Evolutionary conservation across 2,797 vertebrate genomes (phyloP).

Genomic region (Adelosebastes latens): DNA sequence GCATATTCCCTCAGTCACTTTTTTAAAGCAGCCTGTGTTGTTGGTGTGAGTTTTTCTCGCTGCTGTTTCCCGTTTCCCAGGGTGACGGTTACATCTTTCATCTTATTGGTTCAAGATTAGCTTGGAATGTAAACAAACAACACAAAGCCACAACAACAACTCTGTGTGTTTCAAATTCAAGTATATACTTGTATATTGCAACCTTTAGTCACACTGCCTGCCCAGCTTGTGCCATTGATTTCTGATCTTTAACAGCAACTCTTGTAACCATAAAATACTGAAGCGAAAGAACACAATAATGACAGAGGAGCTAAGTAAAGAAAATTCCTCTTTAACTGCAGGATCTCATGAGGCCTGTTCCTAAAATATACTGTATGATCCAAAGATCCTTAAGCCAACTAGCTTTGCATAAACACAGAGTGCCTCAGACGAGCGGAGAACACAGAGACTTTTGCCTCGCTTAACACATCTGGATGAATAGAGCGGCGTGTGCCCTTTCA

Average conservation of each 20-base stretch:
- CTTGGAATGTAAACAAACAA: constrained; percentile 44
- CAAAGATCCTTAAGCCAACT: constrained; percentile 48
- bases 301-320: constrained; percentile 48
- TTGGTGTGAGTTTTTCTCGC: neutral
- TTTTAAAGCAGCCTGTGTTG: neutral
- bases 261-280: neutral
- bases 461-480: constrained; percentile 84
- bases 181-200: neutral
- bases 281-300: constrained; percentile 42
- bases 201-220: neutral
- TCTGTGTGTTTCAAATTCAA: constrained; percentile 6
- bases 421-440: constrained; percentile 60
- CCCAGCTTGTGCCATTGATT: constrained; percentile 10
- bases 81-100: neutral
- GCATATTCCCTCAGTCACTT: neutral
- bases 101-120: constrained; percentile 1
- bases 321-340: constrained; percentile 40
- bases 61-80: constrained; percentile 31
- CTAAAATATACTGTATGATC: constrained; percentile 64
- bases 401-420: constrained; percentile 61
- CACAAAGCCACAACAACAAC: constrained; percentile 1
- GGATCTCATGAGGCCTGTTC: constrained; percentile 49
- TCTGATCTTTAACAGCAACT: constrained; percentile 20
- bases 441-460: constrained; percentile 67
- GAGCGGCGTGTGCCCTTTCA: constrained; percentile 81